Percentiles rank a stretch among this genome's conserved stretches.
Evolutionary conservation across 2,113 vertebrate genomes (phyloP).

Genomic region (Anhinga anhinga): DNA sequence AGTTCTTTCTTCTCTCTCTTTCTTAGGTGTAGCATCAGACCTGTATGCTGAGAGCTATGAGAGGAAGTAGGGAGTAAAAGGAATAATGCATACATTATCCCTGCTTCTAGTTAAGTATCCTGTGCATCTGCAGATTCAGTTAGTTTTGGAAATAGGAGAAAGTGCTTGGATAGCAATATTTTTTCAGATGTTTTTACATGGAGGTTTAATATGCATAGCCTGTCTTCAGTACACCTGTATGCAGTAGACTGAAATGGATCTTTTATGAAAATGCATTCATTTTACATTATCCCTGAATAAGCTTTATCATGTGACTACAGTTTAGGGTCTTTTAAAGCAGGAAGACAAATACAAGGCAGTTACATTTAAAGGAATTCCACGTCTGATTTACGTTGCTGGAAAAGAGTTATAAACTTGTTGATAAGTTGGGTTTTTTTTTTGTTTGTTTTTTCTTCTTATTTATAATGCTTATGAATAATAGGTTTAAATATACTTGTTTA

Average conservation of each 20-base stretch:
- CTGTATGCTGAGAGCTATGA: slow-evolving; percentile 25
- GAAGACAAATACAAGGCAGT: background rate
- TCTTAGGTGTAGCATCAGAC: slow-evolving; percentile 15
- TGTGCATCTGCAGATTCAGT: slow-evolving; percentile 59
- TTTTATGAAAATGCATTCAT: slow-evolving; percentile 12
- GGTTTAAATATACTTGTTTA: background rate
- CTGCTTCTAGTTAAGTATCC: slow-evolving; percentile 38
- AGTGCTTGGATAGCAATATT: slow-evolving; percentile 35
- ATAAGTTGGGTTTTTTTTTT: background rate
- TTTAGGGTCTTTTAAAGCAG: background rate
- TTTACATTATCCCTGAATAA: slow-evolving; percentile 16
- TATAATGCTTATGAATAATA: background rate
- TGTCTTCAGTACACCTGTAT: slow-evolving; percentile 41
- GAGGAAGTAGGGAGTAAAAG: slow-evolving; percentile 40
- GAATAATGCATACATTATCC: slow-evolving; percentile 46
- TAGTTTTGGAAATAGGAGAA: slow-evolving; percentile 12
- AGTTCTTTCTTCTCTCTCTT: slow-evolving; percentile 48
- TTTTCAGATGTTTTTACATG: background rate
- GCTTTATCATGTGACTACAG: background rate
- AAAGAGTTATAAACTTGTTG: background rate
- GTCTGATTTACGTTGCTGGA: rapidly evolving
- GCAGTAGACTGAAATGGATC: background rate
- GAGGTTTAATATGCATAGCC: slow-evolving; percentile 44
- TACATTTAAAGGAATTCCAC: background rate
- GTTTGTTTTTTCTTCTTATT: background rate